Base-by-base conservation (phyloP, 2,797 vertebrate species). In the Dendrocincla fuliginosa region DNA sequence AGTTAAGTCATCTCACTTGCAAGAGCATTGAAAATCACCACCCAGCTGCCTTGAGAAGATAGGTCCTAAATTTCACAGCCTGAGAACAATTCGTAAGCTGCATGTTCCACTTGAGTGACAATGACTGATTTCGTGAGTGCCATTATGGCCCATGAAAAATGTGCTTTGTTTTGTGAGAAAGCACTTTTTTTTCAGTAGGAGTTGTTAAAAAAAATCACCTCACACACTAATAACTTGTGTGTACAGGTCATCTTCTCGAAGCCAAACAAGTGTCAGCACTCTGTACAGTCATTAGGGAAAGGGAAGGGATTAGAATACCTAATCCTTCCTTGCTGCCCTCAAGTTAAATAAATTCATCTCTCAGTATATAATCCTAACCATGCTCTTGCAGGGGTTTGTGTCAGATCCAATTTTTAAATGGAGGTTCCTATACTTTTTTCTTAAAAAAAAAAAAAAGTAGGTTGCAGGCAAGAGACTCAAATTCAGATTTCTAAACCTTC, bases 251-350 rank as follows among this genome's bases (percentile, higher is more conserved):
- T 89, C 68, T 74, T 86, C 46, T 60, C 22, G 74, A 70, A 75
- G 83, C 52, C 59, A 89, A 94, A 65, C n/a, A 55, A 78, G 74
- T 74, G 81, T 92, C 94, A 95, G 88, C 90, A 84, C 19, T 93
- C 63, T 74, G 25, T 30, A 47, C 20, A 41, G 83, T 88, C 74
- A 65, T 82, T 82, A 95, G 27, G 37, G 33, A 73, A 88, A 87
- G 28, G 35, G 28, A 89, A 30, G 57, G 90, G 78, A 95, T 95
- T 95, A 93, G 90, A 91, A 61, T 73, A 78, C 5, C 59, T 94
- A 93, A 95, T 95, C 84, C 88, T 90, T 59, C 93, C 88, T 46
- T 39, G 30, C 84, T 90, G 74, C 67, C 52, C 52, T 82, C 77
- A 67, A 71, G 56, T 87, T 77, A 89, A 90, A 86, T 90, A 67